Evolutionary conservation across 2,113 vertebrate genomes (phyloP).

Genomic region (Sarotherodon lohbergeri): DNA sequence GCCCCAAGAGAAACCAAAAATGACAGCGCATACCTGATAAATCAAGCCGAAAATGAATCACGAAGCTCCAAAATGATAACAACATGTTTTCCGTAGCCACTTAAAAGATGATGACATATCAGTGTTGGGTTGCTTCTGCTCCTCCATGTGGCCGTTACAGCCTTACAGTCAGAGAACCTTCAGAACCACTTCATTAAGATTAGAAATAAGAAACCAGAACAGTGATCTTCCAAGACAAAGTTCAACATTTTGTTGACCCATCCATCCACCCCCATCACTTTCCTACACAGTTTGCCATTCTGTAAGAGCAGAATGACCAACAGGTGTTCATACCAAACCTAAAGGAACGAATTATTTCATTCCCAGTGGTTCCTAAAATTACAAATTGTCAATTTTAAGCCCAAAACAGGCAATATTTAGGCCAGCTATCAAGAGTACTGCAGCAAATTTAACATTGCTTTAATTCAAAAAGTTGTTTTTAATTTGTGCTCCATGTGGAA

Average conservation of each 20-base stretch:
- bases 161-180: neutral
- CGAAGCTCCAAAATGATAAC: neutral
- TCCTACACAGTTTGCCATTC: neutral
- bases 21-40: neutral
- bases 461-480: neutral
- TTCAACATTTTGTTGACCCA: neutral
- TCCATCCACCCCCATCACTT: fast-evolving
- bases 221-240: neutral
- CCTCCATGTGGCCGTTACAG: neutral
- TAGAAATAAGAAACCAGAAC: neutral
- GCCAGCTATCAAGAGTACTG: neutral
- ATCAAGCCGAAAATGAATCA: neutral
- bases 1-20: neutral
- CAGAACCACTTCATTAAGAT: neutral
- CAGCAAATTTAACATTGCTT: fast-evolving
- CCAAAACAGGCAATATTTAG: fast-evolving
- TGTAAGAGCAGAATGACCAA: neutral
- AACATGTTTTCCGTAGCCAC: neutral
- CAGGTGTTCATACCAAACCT: neutral
- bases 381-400: fast-evolving
- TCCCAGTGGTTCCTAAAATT: neutral
- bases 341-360: neutral
- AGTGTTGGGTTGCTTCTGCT: neutral
- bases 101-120: neutral
- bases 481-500: neutral